Conservation (phyloP, 1,140 invertebrate genomes). For the Acromyrmex echinatior region DNA sequence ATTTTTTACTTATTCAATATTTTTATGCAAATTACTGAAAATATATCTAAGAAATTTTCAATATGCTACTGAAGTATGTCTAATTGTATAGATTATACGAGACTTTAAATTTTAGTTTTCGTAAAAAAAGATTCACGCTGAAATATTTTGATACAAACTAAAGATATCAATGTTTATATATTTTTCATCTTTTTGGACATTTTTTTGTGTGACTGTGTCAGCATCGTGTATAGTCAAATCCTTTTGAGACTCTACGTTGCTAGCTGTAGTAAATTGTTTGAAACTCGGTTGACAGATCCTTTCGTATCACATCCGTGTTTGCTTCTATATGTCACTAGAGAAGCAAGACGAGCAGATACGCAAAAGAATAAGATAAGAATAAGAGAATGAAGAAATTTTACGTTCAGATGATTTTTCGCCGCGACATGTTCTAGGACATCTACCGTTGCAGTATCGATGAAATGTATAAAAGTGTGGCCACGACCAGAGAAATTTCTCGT, state of each 20-base stretch:
- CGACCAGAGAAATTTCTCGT: constrained; percentile 33
- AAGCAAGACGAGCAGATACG: background rate
- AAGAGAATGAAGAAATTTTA: constrained; percentile 60
- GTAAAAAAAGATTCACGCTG: background rate
- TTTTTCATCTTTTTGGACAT: constrained; percentile 13
- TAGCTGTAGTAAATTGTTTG: constrained; percentile 10
- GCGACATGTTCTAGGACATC: constrained; percentile 37
- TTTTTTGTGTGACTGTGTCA: constrained; percentile 1
- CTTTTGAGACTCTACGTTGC: background rate
- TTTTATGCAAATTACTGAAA: background rate
- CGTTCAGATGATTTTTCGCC: constrained; percentile 46
- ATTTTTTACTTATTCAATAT: background rate
- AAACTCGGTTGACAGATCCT: constrained; percentile 39
- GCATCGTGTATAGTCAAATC: constrained; percentile 19
- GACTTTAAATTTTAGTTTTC: background rate
- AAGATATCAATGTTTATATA: background rate
- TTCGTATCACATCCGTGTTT: constrained; percentile 35
- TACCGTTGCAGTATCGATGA: background rate
- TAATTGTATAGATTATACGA: background rate
- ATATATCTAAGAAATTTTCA: background rate
- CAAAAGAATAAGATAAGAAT: constrained; percentile 26
- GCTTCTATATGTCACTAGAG: constrained; percentile 9
- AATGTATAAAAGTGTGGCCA: constrained; percentile 41
- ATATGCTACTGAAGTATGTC: background rate
- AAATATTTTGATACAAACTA: constrained; percentile 18